Conservation (phyloP, 2,797 vertebrate genomes). For the Sebastes hubbsi region DNA sequence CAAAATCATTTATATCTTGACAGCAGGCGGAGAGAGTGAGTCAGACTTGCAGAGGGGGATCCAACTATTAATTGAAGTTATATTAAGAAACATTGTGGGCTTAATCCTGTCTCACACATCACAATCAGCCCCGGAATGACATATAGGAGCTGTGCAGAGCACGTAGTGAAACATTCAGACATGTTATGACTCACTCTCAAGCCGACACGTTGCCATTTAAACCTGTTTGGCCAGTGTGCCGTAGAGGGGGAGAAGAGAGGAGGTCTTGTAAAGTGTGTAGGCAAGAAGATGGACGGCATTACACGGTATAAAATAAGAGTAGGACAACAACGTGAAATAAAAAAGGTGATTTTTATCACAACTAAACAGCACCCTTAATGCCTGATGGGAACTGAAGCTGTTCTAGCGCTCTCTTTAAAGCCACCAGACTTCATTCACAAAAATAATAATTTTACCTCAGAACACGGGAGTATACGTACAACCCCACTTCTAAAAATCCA, state of each 20-base stretch:
- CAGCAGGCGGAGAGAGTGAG: background rate
- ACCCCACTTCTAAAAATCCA: too few species aligned
- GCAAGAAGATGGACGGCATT: slow-evolving; percentile 2
- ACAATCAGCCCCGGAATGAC: slow-evolving; percentile 4
- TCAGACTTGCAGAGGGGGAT: background rate
- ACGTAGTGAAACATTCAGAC: slow-evolving; percentile 29
- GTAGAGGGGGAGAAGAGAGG: slow-evolving; percentile 9
- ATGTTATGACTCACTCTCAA: slow-evolving; percentile 49
- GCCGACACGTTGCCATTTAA: slow-evolving; percentile 55
- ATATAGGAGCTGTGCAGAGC: slow-evolving; percentile 11
- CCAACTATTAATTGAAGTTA: slow-evolving; percentile 28
- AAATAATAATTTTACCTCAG: too few species aligned
- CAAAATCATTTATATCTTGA: background rate
- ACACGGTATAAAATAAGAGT: background rate
- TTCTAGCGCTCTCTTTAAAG: too few species aligned
- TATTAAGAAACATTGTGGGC: slow-evolving; percentile 34
- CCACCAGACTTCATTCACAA: too few species aligned
- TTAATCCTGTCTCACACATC: slow-evolving; percentile 29
- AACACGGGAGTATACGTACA: too few species aligned
- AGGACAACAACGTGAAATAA: background rate
- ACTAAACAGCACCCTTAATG: background rate
- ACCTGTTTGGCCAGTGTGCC: slow-evolving; percentile 67
- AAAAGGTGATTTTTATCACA: background rate
- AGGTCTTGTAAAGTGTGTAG: slow-evolving; percentile 9
- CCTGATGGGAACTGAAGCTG: background rate